Evolutionary conservation across 2,888 invertebrate species (phyloP).

Genomic region (Alviniconcha strummeri): DNA sequence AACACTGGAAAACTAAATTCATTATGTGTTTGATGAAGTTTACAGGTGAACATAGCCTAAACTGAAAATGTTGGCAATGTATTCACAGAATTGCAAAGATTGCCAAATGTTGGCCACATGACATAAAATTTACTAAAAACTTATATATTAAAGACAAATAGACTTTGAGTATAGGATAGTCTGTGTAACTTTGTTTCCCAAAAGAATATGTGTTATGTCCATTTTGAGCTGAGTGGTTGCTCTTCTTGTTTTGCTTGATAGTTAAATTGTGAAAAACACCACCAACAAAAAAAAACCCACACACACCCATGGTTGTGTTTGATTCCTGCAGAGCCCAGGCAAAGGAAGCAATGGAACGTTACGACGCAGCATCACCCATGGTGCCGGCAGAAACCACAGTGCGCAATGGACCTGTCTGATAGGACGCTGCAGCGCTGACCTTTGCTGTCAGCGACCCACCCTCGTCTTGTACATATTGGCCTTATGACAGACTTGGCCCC

Average conservation of each 20-base stretch:
- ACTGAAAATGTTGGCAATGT: background rate
- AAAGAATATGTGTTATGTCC: too few species aligned
- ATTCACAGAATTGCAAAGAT: background rate
- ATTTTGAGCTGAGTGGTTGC: too few species aligned
- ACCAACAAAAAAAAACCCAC: background rate
- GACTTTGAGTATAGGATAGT: too few species aligned
- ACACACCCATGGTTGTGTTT: background rate
- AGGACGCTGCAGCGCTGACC: slow-evolving; percentile 15
- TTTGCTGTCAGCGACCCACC: background rate
- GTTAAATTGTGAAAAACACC: background rate
- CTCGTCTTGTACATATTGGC: slow-evolving; percentile 21
- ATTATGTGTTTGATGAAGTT: background rate
- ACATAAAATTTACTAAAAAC: too few species aligned
- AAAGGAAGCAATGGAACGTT: slow-evolving; percentile 58
- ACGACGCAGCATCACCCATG: slow-evolving; percentile 44
- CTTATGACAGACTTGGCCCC: background rate
- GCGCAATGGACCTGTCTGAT: slow-evolving; percentile 63
- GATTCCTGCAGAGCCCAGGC: slow-evolving; percentile 55
- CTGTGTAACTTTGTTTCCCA: too few species aligned
- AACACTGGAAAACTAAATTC: too few species aligned
- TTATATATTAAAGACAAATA: too few species aligned
- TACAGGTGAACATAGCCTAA: background rate
- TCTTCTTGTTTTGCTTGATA: background rate
- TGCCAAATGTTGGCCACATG: too few species aligned
- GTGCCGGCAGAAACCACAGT: slow-evolving; percentile 40